Conservation (phyloP, 2,888 invertebrate species). For the Macrosiphum euphorbiae region DNA sequence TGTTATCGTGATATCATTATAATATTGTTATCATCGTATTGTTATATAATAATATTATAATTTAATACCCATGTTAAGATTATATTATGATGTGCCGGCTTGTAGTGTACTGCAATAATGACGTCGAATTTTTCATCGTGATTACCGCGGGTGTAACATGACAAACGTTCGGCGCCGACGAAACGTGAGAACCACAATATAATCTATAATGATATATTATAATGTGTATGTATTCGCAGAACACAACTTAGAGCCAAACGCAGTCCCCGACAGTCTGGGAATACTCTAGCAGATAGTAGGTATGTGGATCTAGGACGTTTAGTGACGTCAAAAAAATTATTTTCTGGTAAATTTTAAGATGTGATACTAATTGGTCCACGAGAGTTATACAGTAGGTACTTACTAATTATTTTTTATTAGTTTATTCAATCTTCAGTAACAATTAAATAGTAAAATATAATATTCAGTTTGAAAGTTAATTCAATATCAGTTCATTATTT, state of each 20-base stretch:
- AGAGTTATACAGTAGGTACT: no score
- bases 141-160: slow-evolving; percentile 48
- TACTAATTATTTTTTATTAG: no score
- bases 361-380: no score
- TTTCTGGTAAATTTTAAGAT: no score
- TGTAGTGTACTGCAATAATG: neutral
- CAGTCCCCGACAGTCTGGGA: neutral
- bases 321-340: no score
- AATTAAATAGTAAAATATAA: no score
- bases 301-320: no score
- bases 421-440: no score
- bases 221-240: neutral
- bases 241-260: neutral
- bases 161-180: slow-evolving; percentile 40
- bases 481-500: neutral
- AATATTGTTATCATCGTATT: neutral
- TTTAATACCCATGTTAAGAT: neutral
- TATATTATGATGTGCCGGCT: neutral
- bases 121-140: neutral
- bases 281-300: neutral
- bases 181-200: slow-evolving; percentile 30
- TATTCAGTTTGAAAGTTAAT: neutral
- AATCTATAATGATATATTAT: neutral
- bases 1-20: neutral
- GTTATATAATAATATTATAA: neutral